Percentiles rank a stretch among this genome's conserved stretches.
These are phyloP conservation scores for Cyclargus thomasi DNA, from an alignment of 1,140 invertebrate genomes.

Conservation along the genomic window DNA sequence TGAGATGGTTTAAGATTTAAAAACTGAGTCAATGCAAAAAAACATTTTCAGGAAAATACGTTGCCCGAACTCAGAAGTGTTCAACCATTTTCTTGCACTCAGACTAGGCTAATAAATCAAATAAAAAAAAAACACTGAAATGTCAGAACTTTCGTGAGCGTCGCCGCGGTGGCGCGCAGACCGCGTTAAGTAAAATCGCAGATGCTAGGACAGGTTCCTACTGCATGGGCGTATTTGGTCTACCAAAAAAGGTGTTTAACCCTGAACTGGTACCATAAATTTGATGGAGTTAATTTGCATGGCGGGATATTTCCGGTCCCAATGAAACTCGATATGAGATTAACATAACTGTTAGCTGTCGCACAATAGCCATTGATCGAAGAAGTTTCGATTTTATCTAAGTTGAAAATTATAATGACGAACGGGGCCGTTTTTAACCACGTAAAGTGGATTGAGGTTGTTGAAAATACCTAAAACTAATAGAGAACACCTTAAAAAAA, in stretches of 20 bases:
- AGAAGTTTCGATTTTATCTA: neutral
- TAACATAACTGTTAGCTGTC: constrained; percentile 5
- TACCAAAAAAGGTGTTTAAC: constrained; percentile 17
- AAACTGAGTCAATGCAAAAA: neutral
- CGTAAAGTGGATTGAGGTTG: too few relatives aligned
- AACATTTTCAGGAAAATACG: neutral
- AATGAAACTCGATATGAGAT: constrained; percentile 8
- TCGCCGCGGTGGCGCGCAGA: constrained; percentile 29
- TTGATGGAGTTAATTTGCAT: constrained; percentile 1
- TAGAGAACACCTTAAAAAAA: too few relatives aligned
- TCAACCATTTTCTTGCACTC: neutral
- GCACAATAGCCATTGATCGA: neutral
- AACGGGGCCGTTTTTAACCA: too few relatives aligned
- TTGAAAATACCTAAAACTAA: too few relatives aligned
- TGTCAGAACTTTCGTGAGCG: constrained; percentile 22
- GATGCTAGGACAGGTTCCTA: constrained; percentile 31
- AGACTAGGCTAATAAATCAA: constrained; percentile 5
- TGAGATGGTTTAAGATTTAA: too few relatives aligned
- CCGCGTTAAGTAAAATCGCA: constrained; percentile 25
- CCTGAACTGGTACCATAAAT: constrained; percentile 14
- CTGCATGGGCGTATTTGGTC: constrained; percentile 28
- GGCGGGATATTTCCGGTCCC: constrained; percentile 7
- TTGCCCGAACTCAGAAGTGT: neutral
- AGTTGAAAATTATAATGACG: neutral
- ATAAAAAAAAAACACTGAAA: too few relatives aligned